Evolutionary conservation across 1,140 invertebrate genomes (phyloP), one percentile per base, ranked within the genome.

Genomic region (Sycobia sp.): DNA sequence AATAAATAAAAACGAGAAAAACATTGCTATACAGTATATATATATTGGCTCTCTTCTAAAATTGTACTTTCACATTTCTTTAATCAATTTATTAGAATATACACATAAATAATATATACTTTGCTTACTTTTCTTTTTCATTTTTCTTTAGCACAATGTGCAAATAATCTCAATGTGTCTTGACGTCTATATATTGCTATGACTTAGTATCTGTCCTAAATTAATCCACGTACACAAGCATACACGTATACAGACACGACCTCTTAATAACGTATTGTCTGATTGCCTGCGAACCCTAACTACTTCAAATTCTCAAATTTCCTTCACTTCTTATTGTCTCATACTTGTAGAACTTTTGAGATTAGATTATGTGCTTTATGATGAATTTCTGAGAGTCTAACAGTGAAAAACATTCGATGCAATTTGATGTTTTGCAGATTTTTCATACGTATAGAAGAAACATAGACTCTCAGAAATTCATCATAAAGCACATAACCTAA

Each of bases 231-330:
- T 27, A 38, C n/a, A 49, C 22, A 39, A n/a, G n/a, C n/a, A n/a
- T n/a, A n/a, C n/a, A n/a, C n/a, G n/a, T n/a, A n/a, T n/a, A n/a
- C n/a, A n/a, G n/a, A n/a, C 46, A 32, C 18, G 5, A 11, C 43
- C 18, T 57, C 32, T 38, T 8, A 55, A 54, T 4, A 8, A 38
- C 20, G 9, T 54, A 20, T 46, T 54, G 49, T 46, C 51, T 47
- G 41, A 62, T 23, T 62, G 50, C 50, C 51, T 54, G 50, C 16
- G 32, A 54, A 53, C 47, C 50, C 16, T 54, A 54, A 54, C 41
- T 54, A 54, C 59, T 46, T 62, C 14, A 54, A 46, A 27, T 27
- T 53, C 1, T 25, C 4, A 25, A 53, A 11, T 43, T n/a, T n/a
- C n/a, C n/a, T 14, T 51, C 11, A 41, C 20, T 60, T 50, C 10